These are phyloP conservation scores for Pandemis corylana DNA, from an alignment of 2,888 invertebrate species.

Conservation along the genomic window DNA sequence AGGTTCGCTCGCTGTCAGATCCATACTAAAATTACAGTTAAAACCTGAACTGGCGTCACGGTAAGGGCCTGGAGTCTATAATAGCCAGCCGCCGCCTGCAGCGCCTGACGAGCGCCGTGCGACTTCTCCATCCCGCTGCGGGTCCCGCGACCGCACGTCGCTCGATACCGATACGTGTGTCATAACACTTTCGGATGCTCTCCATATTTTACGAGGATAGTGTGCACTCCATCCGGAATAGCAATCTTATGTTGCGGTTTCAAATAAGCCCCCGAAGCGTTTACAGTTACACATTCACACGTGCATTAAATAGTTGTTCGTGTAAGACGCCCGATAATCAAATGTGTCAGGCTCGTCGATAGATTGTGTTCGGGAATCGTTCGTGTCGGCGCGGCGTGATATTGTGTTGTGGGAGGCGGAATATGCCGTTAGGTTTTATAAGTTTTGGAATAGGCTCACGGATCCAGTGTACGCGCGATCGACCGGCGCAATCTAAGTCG, in stretches of 20 bases:
- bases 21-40: too few species aligned
- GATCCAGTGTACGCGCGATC: constrained; percentile 17
- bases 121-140: neutral
- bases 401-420: neutral
- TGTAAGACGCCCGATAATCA: neutral
- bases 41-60: too few species aligned
- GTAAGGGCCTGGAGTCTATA: neutral
- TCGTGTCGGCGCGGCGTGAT: constrained; percentile 5
- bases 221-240: constrained; percentile 17
- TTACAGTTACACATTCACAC: neutral
- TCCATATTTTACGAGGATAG: constrained; percentile 31
- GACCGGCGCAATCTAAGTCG: constrained; percentile 31
- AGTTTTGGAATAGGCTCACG: constrained; percentile 27
- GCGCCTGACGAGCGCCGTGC: constrained; percentile 12
- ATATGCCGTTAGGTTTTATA: constrained; percentile 24
- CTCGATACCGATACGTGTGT: constrained; percentile 23
- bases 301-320: neutral
- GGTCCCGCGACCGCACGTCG: constrained; percentile 13
- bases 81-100: constrained; percentile 12
- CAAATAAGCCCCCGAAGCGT: constrained; percentile 8
- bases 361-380: constrained; percentile 9
- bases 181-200: constrained; percentile 23
- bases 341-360: constrained; percentile 2
- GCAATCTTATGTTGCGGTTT: constrained; percentile 24
- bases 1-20: too few species aligned